Percentiles rank a stretch among this genome's conserved stretches.
Conservation (phyloP, 2,888 invertebrate species). For the Saturnia japonica region DNA sequence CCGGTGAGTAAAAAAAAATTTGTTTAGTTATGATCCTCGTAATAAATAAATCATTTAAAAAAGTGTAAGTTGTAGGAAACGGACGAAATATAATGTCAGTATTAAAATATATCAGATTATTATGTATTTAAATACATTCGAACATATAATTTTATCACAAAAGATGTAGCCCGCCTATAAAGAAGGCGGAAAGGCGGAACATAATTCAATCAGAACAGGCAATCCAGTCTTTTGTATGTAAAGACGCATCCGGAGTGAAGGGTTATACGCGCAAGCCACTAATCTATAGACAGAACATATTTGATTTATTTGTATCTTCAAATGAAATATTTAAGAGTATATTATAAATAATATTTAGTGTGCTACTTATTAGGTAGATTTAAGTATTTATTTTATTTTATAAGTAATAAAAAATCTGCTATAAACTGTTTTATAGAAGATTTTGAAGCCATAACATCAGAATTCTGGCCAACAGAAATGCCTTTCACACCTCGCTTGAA, state of each 20-base stretch:
- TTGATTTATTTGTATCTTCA: conserved; percentile 14
- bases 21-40: neutral
- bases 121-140: conserved; percentile 16
- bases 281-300: conserved; percentile 17
- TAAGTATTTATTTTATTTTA: no score
- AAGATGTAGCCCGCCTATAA: conserved; percentile 14
- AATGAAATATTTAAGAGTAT: conserved; percentile 12
- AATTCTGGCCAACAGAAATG: no score
- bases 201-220: conserved; percentile 74
- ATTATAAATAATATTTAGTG: no score
- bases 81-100: neutral
- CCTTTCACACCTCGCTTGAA: no score
- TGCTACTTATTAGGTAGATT: no score
- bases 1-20: neutral
- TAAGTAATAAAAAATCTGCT: no score
- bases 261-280: conserved; percentile 14
- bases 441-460: no score
- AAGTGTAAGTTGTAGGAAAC: conserved; percentile 1
- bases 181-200: conserved; percentile 46
- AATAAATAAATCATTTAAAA: neutral
- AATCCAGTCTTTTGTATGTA: conserved; percentile 77
- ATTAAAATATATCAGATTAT: conserved; percentile 3
- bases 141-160: conserved; percentile 15
- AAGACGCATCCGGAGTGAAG: conserved; percentile 64
- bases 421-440: no score